Evolutionary conservation across 2,888 invertebrate species (phyloP).

Genomic region (Hydrotaea diabolus): DNA sequence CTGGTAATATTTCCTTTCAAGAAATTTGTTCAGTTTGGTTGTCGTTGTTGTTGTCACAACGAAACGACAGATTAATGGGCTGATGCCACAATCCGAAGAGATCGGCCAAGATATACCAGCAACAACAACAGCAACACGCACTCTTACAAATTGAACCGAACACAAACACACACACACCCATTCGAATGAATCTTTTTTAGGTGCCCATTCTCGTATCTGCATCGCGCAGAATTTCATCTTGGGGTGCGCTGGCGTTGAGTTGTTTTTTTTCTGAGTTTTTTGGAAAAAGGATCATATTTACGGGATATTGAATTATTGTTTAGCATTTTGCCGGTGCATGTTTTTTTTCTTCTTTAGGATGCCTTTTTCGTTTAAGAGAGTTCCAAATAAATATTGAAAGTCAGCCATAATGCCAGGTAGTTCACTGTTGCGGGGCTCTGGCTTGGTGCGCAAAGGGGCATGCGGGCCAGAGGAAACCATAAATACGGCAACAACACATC

Average conservation of each 20-base stretch:
- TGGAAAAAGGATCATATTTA: slow-evolving; percentile 62
- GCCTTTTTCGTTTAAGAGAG: slow-evolving; percentile 21
- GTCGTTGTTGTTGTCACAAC: slow-evolving; percentile 51
- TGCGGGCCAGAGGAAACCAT: not conserved
- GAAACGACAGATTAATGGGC: slow-evolving; percentile 68
- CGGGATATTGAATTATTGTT: slow-evolving; percentile 18
- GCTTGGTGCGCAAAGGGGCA: not conserved
- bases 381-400: slow-evolving; percentile 61
- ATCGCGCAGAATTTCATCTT: slow-evolving; percentile 23
- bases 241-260: slow-evolving; percentile 6
- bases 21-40: slow-evolving; percentile 42
- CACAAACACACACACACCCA: not conserved
- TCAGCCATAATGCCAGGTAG: slow-evolving; percentile 65
- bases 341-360: slow-evolving; percentile 28
- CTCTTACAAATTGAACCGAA: slow-evolving; percentile 1
- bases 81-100: slow-evolving; percentile 26
- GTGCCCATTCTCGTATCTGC: not conserved
- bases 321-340: slow-evolving; percentile 50
- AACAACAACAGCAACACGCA: slow-evolving; percentile 23
- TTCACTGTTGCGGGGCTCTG: not conserved
- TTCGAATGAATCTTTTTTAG: not conserved
- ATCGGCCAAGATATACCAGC: slow-evolving; percentile 51
- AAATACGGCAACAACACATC: no score
- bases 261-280: slow-evolving; percentile 8
- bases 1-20: slow-evolving; percentile 50